Conservation (phyloP, 2,113 vertebrate species). For the Lipophrys pholis region DNA sequence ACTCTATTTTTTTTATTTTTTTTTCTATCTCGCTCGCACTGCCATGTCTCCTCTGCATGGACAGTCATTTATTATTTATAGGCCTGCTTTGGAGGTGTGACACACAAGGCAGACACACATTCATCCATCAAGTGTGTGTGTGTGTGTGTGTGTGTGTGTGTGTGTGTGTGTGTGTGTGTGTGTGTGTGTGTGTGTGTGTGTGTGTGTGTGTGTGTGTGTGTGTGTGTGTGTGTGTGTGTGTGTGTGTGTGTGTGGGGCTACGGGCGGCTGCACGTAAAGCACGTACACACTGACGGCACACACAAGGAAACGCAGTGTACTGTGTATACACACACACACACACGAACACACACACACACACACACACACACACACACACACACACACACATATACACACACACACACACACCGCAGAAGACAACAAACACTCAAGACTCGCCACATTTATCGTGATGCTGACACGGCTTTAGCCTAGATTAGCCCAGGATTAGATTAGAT, state of each 20-base stretch:
- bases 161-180: neutral
- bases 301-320: no score
- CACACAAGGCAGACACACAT: constrained; percentile 52
- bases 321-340: neutral
- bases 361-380: neutral
- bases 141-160: neutral
- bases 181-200: constrained; percentile 5
- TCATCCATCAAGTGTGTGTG: constrained; percentile 58
- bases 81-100: constrained; percentile 67
- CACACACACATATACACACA: constrained; percentile 3
- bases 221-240: neutral
- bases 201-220: neutral
- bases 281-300: constrained; percentile 4
- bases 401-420: neutral
- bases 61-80: constrained; percentile 72
- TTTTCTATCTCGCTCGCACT: constrained; percentile 48
- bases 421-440: neutral
- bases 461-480: constrained; percentile 72
- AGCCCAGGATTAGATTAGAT: constrained; percentile 77
- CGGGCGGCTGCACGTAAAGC: constrained; percentile 3
- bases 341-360: neutral
- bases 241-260: constrained; percentile 3
- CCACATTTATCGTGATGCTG: constrained; percentile 52
- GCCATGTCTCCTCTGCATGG: constrained; percentile 56
- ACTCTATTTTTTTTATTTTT: no score